phyloP scores from a whole-genome alignment of 2,888 invertebrate genomes.

The Nezara viridula region DNA sequence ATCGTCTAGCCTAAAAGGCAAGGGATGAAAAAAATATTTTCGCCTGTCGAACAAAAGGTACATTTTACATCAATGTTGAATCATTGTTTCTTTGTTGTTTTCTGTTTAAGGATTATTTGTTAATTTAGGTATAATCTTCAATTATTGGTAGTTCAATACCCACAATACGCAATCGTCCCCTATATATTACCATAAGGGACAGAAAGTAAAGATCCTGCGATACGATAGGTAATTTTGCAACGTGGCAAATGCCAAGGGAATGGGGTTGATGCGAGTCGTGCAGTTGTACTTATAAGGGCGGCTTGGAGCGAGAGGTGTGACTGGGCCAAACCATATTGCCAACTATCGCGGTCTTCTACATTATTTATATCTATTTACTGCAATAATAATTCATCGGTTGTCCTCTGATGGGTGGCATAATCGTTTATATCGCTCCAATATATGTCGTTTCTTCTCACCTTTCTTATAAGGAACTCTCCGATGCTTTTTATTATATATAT shows the following conservation, averaged over 20 bases:
- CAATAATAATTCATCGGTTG: background rate
- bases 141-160: too few relatives aligned
- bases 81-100: too few relatives aligned
- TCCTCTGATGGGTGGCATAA: slow-evolving; percentile 3
- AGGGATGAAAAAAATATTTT: too few relatives aligned
- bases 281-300: slow-evolving; percentile 13
- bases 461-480: too few relatives aligned
- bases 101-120: too few relatives aligned
- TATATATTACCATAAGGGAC: slow-evolving; percentile 19
- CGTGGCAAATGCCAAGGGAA: slow-evolving; percentile 46
- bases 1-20: too few relatives aligned
- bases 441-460: slow-evolving; percentile 1
- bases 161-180: background rate
- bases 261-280: slow-evolving; percentile 35
- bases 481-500: background rate
- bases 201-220: slow-evolving; percentile 1
- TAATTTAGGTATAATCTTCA: too few relatives aligned
- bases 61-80: too few relatives aligned
- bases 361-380: slow-evolving; percentile 32
- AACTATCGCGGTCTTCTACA: slow-evolving; percentile 3
- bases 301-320: slow-evolving; percentile 7
- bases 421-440: slow-evolving; percentile 6
- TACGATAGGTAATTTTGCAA: slow-evolving; percentile 24
- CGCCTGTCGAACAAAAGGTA: too few relatives aligned
- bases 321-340: slow-evolving; percentile 20